These are phyloP conservation scores for Tetranychus urticae DNA, from an alignment of 1,140 invertebrate genomes.

Conservation along the genomic window DNA sequence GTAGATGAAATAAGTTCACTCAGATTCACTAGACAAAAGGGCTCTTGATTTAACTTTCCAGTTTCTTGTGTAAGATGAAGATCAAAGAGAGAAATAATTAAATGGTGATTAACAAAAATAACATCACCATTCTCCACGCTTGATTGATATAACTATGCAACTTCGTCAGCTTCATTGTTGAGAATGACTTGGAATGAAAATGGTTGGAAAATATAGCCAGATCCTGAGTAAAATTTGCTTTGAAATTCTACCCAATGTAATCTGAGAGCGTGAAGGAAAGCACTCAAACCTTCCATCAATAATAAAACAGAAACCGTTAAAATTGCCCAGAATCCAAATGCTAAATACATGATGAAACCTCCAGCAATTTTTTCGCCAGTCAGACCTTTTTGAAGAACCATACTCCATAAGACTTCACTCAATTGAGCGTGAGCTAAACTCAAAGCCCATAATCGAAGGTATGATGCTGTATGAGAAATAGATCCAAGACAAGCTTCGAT, in stretches of 20 bases:
- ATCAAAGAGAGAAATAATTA: too few species aligned
- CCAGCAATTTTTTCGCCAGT: slow-evolving; percentile 14
- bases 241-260: slow-evolving; percentile 75
- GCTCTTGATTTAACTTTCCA: too few species aligned
- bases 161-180: neutral
- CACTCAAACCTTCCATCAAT: slow-evolving; percentile 87
- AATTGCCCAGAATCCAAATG: slow-evolving; percentile 59
- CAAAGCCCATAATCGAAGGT: slow-evolving; percentile 79
- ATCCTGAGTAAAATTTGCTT: slow-evolving; percentile 24
- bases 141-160: neutral
- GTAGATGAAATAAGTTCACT: too few species aligned
- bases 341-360: slow-evolving; percentile 36
- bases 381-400: slow-evolving; percentile 10
- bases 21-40: too few species aligned
- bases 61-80: too few species aligned
- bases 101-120: too few species aligned
- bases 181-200: slow-evolving; percentile 20
- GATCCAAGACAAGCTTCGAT: slow-evolving; percentile 89
- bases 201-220: slow-evolving; percentile 22
- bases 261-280: slow-evolving; percentile 87
- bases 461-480: slow-evolving; percentile 83
- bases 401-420: slow-evolving; percentile 51
- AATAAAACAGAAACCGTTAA: slow-evolving; percentile 66
- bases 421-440: slow-evolving; percentile 82
- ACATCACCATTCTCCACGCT: too few species aligned